These are phyloP conservation scores for Papilio xuthus DNA, from an alignment of 1,140 invertebrate species.

Conservation along the genomic window DNA sequence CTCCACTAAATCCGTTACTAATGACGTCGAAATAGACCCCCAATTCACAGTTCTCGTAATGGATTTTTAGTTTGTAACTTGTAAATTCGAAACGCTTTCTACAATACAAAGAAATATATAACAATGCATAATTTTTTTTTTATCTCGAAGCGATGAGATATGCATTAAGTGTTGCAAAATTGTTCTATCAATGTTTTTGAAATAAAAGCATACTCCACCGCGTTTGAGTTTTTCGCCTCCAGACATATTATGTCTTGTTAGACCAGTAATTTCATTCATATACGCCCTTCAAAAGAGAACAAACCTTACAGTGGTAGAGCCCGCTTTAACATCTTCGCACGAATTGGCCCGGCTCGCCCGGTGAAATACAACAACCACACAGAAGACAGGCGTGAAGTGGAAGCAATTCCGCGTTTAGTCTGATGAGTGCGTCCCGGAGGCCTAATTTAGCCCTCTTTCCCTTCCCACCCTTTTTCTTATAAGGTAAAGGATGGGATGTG, in stretches of 20 bases:
- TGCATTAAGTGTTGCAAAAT: background rate
- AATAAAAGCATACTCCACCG: background rate
- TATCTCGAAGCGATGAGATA: slow-evolving; percentile 1
- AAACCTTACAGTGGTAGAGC: too few species aligned
- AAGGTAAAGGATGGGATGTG: too few species aligned
- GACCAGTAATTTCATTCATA: background rate
- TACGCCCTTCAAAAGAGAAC: background rate
- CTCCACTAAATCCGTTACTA: slow-evolving; percentile 18
- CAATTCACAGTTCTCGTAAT: slow-evolving; percentile 23
- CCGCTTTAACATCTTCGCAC: too few species aligned
- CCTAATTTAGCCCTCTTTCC: too few species aligned
- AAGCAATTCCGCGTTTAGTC: too few species aligned
- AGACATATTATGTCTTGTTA: background rate
- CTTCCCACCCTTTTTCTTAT: too few species aligned
- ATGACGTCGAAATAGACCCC: background rate
- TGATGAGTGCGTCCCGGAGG: too few species aligned
- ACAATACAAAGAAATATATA: slow-evolving; percentile 14
- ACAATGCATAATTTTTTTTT: background rate
- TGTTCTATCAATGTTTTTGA: slow-evolving; percentile 11
- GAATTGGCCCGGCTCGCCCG: too few species aligned
- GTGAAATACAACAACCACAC: too few species aligned
- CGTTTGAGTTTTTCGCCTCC: background rate
- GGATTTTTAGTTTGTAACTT: slow-evolving; percentile 1
- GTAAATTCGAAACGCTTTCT: slow-evolving; percentile 29
- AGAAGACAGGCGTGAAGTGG: too few species aligned